phyloP scores from a whole-genome alignment of 2,888 invertebrate species.

The Lacanobia wlatinum region DNA sequence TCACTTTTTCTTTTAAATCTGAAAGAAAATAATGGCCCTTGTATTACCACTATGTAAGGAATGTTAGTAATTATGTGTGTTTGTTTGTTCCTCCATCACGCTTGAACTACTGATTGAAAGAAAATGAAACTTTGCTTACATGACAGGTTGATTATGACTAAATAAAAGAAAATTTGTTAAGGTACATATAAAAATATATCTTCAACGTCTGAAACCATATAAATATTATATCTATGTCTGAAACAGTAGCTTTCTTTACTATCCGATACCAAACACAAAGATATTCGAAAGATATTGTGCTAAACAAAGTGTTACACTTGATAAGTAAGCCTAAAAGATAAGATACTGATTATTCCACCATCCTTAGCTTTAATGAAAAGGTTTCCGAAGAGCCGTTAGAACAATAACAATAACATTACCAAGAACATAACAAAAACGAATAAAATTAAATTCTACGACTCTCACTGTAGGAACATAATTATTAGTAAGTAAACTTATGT shows the following conservation, averaged over 20 bases:
- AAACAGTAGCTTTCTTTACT: background rate
- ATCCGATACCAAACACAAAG: background rate
- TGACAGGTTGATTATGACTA: background rate
- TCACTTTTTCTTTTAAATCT: slow-evolving; percentile 28
- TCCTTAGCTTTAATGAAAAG: slow-evolving; percentile 45
- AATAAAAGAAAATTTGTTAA: no score
- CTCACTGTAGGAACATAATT: slow-evolving; percentile 7
- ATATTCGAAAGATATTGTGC: background rate
- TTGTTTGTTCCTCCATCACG: background rate
- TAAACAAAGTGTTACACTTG: slow-evolving; percentile 6
- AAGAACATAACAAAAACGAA: slow-evolving; percentile 28
- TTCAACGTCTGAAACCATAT: background rate
- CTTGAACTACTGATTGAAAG: background rate
- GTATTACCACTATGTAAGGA: background rate
- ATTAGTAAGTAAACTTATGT: slow-evolving; percentile 27
- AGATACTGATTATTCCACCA: slow-evolving; percentile 27
- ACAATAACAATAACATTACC: slow-evolving; percentile 56
- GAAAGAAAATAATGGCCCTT: background rate
- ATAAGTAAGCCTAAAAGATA: slow-evolving; percentile 34
- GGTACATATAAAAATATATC: no score
- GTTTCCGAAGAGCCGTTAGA: slow-evolving; percentile 34
- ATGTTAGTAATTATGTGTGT: background rate
- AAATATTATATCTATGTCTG: no score
- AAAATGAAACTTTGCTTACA: background rate
- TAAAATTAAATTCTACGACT: slow-evolving; percentile 34